Evolutionary conservation across 2,113 vertebrate genomes (phyloP).

Genomic region (Leptodactylus fuscus): DNA sequence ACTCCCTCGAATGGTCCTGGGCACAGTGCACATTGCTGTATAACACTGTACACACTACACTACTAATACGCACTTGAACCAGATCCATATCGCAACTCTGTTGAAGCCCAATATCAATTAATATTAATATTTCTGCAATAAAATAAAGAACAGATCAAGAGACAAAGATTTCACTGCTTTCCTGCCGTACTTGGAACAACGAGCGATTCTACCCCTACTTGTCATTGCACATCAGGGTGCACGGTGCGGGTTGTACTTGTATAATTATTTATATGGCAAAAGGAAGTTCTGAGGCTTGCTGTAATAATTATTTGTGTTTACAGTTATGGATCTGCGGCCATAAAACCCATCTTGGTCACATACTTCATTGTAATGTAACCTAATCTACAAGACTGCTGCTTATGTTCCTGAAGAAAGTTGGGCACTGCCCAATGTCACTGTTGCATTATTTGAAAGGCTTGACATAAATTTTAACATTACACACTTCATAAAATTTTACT

Average conservation of each 20-base stretch:
- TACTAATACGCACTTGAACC: too few relatives aligned
- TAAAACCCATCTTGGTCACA: constrained; percentile 69
- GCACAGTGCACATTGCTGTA: too few relatives aligned
- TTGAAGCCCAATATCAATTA: not conserved
- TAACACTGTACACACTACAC: too few relatives aligned
- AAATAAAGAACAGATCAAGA: constrained; percentile 3
- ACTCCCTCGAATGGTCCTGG: too few relatives aligned
- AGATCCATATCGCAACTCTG: too few relatives aligned
- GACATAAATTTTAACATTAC: constrained; percentile 85
- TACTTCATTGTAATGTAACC: constrained; percentile 71
- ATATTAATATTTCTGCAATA: not conserved
- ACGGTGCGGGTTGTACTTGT: constrained; percentile 13
- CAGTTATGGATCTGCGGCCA: constrained; percentile 68
- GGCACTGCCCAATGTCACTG: constrained; percentile 75
- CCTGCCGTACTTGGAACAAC: not conserved
- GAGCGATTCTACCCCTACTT: not conserved
- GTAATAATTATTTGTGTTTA: constrained; percentile 74
- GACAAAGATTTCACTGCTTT: not conserved
- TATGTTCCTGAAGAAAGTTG: constrained; percentile 62
- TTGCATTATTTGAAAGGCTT: constrained; percentile 75
- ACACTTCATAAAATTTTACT: constrained; percentile 87
- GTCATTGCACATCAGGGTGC: constrained; percentile 35
- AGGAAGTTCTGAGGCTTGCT: constrained; percentile 26
- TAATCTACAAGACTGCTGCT: constrained; percentile 65
- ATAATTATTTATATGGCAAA: constrained; percentile 45